A percentile compares a stretch with the other conserved stretches of the same genome.
These are phyloP conservation scores for Apteryx owenii DNA, from an alignment of 2,113 vertebrate species.

Conservation along the genomic window DNA sequence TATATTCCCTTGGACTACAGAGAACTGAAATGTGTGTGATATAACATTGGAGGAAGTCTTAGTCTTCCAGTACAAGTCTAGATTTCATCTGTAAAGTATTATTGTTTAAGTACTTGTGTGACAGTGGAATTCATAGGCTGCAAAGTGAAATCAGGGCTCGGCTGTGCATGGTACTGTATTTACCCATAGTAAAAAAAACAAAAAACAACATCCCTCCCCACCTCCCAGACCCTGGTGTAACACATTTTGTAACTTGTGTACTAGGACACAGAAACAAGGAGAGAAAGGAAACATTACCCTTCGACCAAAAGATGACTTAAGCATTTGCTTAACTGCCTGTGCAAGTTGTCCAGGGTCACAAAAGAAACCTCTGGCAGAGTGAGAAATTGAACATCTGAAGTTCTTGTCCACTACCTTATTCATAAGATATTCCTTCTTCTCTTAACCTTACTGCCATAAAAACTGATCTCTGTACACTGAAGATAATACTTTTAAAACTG, in stretches of 20 bases:
- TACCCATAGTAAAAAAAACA: neutral
- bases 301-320: neutral
- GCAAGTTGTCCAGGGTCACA: neutral
- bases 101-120: neutral
- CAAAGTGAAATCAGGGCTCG: neutral
- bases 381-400: constrained; percentile 10
- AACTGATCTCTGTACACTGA: neutral
- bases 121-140: neutral
- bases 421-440: neutral
- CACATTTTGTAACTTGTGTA: neutral
- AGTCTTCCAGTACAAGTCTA: neutral
- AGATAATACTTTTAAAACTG: neutral
- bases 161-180: neutral
- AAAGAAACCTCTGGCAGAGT: neutral
- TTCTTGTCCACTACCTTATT: neutral
- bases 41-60: neutral
- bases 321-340: neutral
- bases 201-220: rapidly evolving
- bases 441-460: neutral
- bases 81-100: neutral
- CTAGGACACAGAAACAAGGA: neutral
- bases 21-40: neutral
- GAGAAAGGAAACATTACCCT: neutral
- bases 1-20: neutral
- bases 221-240: neutral